These are phyloP conservation scores for Triops cancriformis DNA, from an alignment of 1,140 invertebrate species.

Conservation along the genomic window DNA sequence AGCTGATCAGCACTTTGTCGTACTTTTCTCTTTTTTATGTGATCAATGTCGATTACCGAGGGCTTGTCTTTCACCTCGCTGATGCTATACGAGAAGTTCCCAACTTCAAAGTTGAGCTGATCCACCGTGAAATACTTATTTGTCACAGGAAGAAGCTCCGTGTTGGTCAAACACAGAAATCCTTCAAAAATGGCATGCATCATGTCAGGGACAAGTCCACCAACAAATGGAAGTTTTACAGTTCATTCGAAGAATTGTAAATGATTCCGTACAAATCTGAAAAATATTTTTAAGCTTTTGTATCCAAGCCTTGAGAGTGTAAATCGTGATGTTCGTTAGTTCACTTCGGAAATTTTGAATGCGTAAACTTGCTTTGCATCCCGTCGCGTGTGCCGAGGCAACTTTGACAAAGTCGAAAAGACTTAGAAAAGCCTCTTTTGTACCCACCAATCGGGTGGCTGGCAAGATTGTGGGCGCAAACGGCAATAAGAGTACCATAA, in stretches of 20 bases:
- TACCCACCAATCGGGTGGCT: no score
- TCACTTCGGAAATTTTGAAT: background rate
- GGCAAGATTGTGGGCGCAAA: no score
- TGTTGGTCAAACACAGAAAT: background rate
- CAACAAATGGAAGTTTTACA: no score
- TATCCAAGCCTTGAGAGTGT: conserved; percentile 18
- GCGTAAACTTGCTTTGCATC: conserved; percentile 20
- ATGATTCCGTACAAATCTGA: conserved; percentile 19
- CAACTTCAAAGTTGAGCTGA: conserved; percentile 15
- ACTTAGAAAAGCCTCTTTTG: no score
- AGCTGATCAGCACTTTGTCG: conserved; percentile 12
- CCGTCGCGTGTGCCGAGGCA: conserved; percentile 13
- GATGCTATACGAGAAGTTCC: conserved; percentile 22
- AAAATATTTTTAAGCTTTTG: conserved; percentile 20
- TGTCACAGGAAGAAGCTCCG: conserved; percentile 16
- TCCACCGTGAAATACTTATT: conserved; percentile 22
- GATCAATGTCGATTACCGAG: no score
- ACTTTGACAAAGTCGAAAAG: background rate
- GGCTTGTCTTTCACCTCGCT: conserved; percentile 22
- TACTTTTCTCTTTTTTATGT: conserved; percentile 23
- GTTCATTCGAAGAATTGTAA: conserved; percentile 22
- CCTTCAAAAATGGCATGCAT: no score
- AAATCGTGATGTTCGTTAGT: conserved; percentile 15
- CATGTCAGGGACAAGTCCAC: no score
- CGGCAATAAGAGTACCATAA: no score